A percentile compares a stretch with the other conserved stretches of the same genome.
These are phyloP conservation scores for Temnothorax rugatulus DNA, from an alignment of 2,888 invertebrate species.

Conservation along the genomic window DNA sequence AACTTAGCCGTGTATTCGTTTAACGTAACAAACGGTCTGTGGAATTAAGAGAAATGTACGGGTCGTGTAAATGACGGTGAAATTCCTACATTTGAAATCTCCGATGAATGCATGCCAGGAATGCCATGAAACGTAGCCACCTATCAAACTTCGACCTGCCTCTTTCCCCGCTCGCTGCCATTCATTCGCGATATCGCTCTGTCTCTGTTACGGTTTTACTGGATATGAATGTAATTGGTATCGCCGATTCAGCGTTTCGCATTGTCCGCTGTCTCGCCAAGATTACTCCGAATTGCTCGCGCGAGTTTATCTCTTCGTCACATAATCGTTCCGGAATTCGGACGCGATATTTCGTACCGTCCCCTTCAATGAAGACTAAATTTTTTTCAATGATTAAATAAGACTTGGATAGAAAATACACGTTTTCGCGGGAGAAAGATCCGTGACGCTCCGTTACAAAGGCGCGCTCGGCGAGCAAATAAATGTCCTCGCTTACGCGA, in stretches of 20 bases:
- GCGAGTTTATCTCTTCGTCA: not conserved
- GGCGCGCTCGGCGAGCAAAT: conserved; percentile 16
- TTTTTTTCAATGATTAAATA: conserved; percentile 1
- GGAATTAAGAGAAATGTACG: conserved; percentile 45
- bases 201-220: conserved; percentile 50
- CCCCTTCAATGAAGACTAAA: not conserved
- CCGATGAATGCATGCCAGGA: conserved; percentile 50
- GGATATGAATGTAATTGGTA: conserved; percentile 45
- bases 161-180: conserved; percentile 34
- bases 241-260: conserved; percentile 34
- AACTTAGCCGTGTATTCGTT: not conserved
- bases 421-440: not conserved
- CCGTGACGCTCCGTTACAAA: conserved; percentile 6
- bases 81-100: conserved; percentile 55
- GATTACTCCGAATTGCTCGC: conserved; percentile 27
- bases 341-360: not conserved
- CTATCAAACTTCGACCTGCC: conserved; percentile 47
- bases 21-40: conserved; percentile 3
- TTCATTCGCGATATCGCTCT: conserved; percentile 50
- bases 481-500: conserved; percentile 42
- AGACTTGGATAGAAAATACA: not conserved
- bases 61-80: conserved; percentile 52
- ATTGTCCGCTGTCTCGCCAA: conserved; percentile 26
- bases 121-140: conserved; percentile 51
- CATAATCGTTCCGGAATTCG: not conserved